Base-by-base conservation (phyloP, 1,140 invertebrate genomes). In the Saccostrea cuccullata region DNA sequence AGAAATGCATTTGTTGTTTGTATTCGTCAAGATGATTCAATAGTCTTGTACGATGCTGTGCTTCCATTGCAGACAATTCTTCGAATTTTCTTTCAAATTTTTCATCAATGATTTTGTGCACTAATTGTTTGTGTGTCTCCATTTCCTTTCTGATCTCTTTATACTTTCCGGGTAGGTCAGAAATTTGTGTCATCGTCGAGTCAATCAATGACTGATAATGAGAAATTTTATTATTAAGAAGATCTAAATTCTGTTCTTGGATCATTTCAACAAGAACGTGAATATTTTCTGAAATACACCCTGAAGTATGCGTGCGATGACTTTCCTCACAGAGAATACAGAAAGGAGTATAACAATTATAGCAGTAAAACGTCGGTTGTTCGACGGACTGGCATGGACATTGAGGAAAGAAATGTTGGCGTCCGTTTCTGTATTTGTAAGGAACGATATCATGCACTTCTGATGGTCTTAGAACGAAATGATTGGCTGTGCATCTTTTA, bases 231-330 rank as follows among this genome's bases (percentile, higher is more conserved):
- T 15, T 77, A 77, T 77, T 77, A 5, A 77, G 11, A 11, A 77
- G 26, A 11, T 77, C 70, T 15, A 77, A 26, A 77, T 77, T 77
- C 70, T 77, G 70, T 5, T 36, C 26, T 30, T 77, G 70, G 30
- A 77, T 15, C 30, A 77, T 77, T 30, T 77, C 70, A 36, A 77
- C 70, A 12, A 77, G 70, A 17, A 77, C 23, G 26, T 30, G 23
- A 26, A 77, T 77, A 77, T 77, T 26, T 77, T 77, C 70, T 30
- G 70, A 77, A 30, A 77, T 36, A 36, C 70, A 77, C 0, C 70
- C 70, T 4, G 70, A 77, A 30, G 2, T 77, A 30, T 77, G 70
- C 70, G 15, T 5, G 26, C 13, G 12, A 36, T 77, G 70, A 1
- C 0, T 26, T 15, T 12, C 26, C 30, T 77, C 70, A 36, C 70